A percentile compares a stretch with the other conserved stretches of the same genome.
Evolutionary conservation across 92 coral and sea anemone genomes (phyloP).

Genomic region (Paragorgia papillata): DNA sequence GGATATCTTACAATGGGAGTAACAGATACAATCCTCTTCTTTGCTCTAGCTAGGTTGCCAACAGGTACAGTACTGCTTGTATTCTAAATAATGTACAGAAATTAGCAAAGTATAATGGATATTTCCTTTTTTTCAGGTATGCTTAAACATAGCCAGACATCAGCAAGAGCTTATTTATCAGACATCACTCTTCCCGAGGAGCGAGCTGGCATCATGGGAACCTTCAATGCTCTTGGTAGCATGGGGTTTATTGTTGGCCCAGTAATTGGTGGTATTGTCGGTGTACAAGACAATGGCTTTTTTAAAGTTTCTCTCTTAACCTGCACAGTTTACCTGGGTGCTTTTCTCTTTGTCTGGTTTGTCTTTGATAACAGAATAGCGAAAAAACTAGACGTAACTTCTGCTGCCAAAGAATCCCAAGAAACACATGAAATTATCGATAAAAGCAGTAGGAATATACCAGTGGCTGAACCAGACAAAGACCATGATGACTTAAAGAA

Average conservation of each 20-base stretch:
- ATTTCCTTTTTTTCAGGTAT: constrained; percentile 62
- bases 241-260: constrained; percentile 96
- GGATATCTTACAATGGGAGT: constrained; percentile 70
- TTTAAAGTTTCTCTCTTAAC: constrained; percentile 70
- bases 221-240: constrained; percentile 85
- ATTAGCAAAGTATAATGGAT: no score
- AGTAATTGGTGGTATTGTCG: constrained; percentile 87
- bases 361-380: constrained; percentile 54
- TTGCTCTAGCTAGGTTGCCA: constrained; percentile 83
- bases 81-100: background rate
- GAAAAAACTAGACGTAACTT: background rate
- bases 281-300: constrained; percentile 88
- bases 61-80: constrained; percentile 56
- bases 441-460: background rate
- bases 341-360: constrained; percentile 72
- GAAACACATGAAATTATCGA: constrained; percentile 10
- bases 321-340: constrained; percentile 57
- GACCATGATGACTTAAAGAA: background rate
- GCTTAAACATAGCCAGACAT: constrained; percentile 87
- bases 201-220: constrained; percentile 80
- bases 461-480: constrained; percentile 1
- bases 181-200: constrained; percentile 78
- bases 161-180: constrained; percentile 80
- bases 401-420: background rate
- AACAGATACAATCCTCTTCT: constrained; percentile 62